Evolutionary conservation across 2,797 vertebrate species (phyloP).

Genomic region (Semotilus atromaculatus): DNA sequence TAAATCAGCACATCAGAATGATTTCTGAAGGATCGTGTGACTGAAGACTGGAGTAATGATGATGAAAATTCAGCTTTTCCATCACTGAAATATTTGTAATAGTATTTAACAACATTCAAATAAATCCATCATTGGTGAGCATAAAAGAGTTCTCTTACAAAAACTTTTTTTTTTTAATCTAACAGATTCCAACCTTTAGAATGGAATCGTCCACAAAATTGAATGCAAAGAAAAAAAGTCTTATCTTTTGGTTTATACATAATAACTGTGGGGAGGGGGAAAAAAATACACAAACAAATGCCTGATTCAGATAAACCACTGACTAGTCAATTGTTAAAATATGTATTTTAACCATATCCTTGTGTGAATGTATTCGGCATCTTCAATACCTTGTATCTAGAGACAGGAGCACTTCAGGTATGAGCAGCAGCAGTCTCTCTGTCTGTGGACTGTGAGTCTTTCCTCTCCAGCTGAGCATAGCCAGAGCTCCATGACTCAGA

Average conservation of each 20-base stretch:
- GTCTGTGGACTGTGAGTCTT: conserved; percentile 73
- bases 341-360: background rate
- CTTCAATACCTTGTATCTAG: conserved; percentile 82
- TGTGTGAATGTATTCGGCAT: background rate
- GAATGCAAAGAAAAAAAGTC: background rate
- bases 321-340: background rate
- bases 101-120: background rate
- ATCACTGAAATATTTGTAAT: background rate
- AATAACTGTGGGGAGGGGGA: background rate
- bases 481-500: conserved; percentile 90
- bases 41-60: background rate
- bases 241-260: background rate
- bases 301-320: background rate
- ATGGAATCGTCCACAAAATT: background rate
- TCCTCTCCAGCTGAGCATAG: conserved; percentile 90
- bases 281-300: background rate
- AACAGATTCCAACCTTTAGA: background rate
- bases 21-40: background rate
- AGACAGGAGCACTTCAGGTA: conserved; percentile 80
- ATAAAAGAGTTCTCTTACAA: no score
- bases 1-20: background rate
- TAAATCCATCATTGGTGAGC: no score
- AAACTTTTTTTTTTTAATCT: no score
- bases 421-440: conserved; percentile 84
- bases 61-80: background rate